Conservation (phyloP, 2,113 vertebrate species). For the Thinocorus orbignyianus region DNA sequence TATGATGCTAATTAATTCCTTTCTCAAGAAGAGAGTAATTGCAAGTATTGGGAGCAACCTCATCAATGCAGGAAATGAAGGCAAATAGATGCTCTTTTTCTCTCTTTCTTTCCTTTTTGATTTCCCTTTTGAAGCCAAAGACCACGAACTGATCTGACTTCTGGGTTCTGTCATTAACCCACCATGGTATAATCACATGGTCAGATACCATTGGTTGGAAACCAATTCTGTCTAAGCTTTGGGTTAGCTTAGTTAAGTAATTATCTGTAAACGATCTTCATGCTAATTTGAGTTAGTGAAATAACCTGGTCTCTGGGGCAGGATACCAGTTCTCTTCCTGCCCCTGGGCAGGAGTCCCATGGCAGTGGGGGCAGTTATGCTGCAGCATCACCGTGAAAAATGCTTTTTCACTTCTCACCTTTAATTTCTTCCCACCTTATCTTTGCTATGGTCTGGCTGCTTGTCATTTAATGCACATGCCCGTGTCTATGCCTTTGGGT, state of each 20-base stretch:
- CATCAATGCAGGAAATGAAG: conserved; percentile 18
- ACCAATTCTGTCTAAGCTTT: neutral
- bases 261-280: neutral
- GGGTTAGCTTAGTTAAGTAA: neutral
- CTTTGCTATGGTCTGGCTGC: neutral
- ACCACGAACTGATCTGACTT: neutral
- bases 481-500: neutral
- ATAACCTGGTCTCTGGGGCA: neutral
- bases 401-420: neutral
- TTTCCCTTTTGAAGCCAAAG: conserved; percentile 23
- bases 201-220: neutral
- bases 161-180: conserved; percentile 19
- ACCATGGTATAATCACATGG: neutral
- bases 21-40: conserved; percentile 39
- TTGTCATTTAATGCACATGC: neutral
- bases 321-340: neutral
- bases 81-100: conserved; percentile 13
- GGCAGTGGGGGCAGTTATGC: neutral
- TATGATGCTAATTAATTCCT: conserved; percentile 67
- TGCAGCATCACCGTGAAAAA: neutral
- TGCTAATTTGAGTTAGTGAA: neutral
- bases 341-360: neutral
- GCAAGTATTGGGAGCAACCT: conserved; percentile 33
- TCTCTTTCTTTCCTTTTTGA: neutral
- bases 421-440: neutral